Percentiles rank a stretch among this genome's conserved stretches.
Conservation (phyloP, 2,888 invertebrate genomes). For the Glyphotaelius pellucidus region DNA sequence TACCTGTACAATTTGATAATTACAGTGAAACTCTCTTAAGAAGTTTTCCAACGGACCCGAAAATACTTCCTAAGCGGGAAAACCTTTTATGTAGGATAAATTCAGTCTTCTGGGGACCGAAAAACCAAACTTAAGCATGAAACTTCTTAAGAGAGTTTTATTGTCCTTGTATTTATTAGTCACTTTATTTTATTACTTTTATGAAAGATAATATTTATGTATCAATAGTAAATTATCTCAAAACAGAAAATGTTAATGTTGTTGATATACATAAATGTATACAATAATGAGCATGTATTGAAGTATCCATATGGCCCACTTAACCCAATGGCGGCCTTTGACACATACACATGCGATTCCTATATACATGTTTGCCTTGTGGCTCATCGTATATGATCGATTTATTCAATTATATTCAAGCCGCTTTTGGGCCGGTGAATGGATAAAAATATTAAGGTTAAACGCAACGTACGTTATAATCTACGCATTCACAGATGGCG, state of each 20-base stretch:
- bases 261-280: not conserved
- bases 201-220: not conserved
- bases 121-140: too few species aligned
- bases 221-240: not conserved
- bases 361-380: not conserved
- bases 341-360: not conserved
- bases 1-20: not conserved
- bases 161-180: not conserved
- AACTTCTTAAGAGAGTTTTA: too few species aligned
- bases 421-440: not conserved
- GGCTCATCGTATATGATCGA: not conserved
- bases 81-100: too few species aligned
- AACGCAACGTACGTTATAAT: too few species aligned
- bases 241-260: not conserved
- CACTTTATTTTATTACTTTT: not conserved
- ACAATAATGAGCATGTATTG: not conserved
- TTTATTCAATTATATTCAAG: not conserved
- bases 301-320: not conserved
- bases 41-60: too few species aligned
- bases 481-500: too few species aligned
- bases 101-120: too few species aligned
- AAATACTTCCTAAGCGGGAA: too few species aligned
- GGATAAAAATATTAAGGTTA: too few species aligned
- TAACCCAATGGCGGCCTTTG: not conserved
- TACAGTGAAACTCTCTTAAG: not conserved